Evolutionary conservation across 1,140 invertebrate species (phyloP), one percentile per base, ranked within the genome.

Genomic region (Aricia agestis): DNA sequence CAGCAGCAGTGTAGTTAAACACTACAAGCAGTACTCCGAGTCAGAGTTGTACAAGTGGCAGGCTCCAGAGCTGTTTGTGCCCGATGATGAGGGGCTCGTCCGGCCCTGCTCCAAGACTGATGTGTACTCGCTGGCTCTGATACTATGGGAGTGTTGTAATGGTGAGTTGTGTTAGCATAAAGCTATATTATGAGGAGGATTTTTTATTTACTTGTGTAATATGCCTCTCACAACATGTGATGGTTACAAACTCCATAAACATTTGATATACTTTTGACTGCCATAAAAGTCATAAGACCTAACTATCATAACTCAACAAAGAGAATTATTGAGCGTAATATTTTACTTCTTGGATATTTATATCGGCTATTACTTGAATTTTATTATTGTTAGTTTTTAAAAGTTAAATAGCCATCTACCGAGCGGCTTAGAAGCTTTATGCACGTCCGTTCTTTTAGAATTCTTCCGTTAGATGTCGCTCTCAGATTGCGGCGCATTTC

Each of bases 101-200:
- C 76, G 82, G 57, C 81, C 84, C 0, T 87, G 85, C 71, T 80
- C 78, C 2, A 86, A 78, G 67, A 90, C 82, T 17, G 89, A 90
- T 71, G 91, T 90, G 9, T 92, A 92, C 61, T 90, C 89, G 0
- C 74, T 92, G 5, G 86, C 85, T 71, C 45, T 90, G 15, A 72
- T 92, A 6, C 75, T 92, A 32, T 90, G 88, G 89, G 91, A 92
- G 71, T 83, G 87, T 68, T 91, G 88, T 76, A 91, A 90, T 74
- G 85, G 89, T 92, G 75, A 78, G 78, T n/a, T n/a, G 25, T 3
- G 25, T 1, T 25, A 25, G 3, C 25, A 25, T 25, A 25, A 25
- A 25, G 25, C 25, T 25, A 25, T 25, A 25, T 25, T 25, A 25
- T 25, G 25, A 2, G 25, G 25, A 25, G 25, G 25, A 25, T 25